Percentiles rank a stretch among this genome's conserved stretches.
These are phyloP conservation scores for Oreotrochilus melanogaster DNA, from an alignment of 2,113 vertebrate genomes.

Conservation along the genomic window DNA sequence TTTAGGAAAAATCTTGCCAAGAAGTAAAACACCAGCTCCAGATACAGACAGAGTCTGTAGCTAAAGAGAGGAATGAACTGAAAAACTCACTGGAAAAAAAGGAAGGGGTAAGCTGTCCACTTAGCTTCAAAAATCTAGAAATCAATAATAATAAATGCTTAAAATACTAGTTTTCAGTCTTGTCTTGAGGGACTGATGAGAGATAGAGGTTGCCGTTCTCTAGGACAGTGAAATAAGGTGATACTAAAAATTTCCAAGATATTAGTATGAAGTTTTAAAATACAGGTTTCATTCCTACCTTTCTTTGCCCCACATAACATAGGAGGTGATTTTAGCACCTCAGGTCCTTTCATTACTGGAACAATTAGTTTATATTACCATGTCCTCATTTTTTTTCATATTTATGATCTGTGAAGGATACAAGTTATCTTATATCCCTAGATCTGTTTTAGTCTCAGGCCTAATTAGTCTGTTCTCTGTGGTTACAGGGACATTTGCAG, in stretches of 20 bases:
- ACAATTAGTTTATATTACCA: neutral
- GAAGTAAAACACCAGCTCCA: slow-evolving; percentile 88
- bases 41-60: slow-evolving; percentile 79
- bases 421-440: neutral
- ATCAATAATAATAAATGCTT: neutral
- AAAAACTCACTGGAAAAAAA: slow-evolving; percentile 86
- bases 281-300: neutral
- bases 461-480: neutral
- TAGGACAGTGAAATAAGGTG: neutral
- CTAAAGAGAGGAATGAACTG: slow-evolving; percentile 84
- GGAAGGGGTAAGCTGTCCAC: slow-evolving; percentile 80
- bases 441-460: neutral
- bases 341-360: neutral
- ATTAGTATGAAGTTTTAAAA: neutral
- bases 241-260: neutral
- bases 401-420: neutral
- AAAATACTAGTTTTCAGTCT: neutral
- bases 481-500: neutral
- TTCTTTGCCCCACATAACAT: neutral
- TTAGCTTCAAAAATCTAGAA: neutral
- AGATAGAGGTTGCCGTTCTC: neutral
- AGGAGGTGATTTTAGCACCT: neutral
- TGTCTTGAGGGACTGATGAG: neutral
- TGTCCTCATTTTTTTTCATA: neutral
- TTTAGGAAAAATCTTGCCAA: slow-evolving; percentile 88